Evolutionary conservation across 2,113 vertebrate genomes (phyloP), one percentile per base, ranked within the genome.

Genomic region (Nipponia nippon): DNA sequence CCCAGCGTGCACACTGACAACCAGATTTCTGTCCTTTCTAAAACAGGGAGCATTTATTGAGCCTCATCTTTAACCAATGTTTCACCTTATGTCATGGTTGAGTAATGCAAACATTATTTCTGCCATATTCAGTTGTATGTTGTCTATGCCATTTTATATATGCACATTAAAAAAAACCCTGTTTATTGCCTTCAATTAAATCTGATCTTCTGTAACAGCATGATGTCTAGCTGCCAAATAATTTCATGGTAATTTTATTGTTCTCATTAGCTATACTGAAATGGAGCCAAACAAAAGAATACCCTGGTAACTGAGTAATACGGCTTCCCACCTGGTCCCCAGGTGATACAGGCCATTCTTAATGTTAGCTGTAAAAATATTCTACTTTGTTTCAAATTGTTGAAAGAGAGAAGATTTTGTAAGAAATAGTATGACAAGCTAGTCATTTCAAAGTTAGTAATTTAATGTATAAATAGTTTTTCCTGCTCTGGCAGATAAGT

Each of bases 241-340:
- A 71, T 82, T 91, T 81, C 16, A 56, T 65, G 36, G 32, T 40
- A 58, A 91, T 95, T 94, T 96, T 94, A 88, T 91, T 89, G 52
- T 78, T 95, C 59, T 87, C 25, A 26, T 92, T 78, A 91, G 17
- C 36, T 88, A 82, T 82, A 66, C 32, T 79, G 89, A 87, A 94
- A 40, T 59, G 11, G 17, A 91, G 9, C 38, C 38, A 80, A 91
- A 61, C 67, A 77, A 87, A 78, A 55, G 32, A 89, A 61, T 89
- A 65, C 14, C 32, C 20, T 55, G 6, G 56, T 82, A 88, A 87
- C 50, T 36, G 8, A 50, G 40, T 71, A 58, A 18, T 78, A 38
- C 2, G 1, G 47, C 18, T 80, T 63, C 20, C 16, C 29, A 92
- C 46, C 25, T 83, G 25, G 63, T 80, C 22, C 82, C 73, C 9